phyloP scores from a whole-genome alignment of 2,797 vertebrate species.

The Siniperca undulata region DNA sequence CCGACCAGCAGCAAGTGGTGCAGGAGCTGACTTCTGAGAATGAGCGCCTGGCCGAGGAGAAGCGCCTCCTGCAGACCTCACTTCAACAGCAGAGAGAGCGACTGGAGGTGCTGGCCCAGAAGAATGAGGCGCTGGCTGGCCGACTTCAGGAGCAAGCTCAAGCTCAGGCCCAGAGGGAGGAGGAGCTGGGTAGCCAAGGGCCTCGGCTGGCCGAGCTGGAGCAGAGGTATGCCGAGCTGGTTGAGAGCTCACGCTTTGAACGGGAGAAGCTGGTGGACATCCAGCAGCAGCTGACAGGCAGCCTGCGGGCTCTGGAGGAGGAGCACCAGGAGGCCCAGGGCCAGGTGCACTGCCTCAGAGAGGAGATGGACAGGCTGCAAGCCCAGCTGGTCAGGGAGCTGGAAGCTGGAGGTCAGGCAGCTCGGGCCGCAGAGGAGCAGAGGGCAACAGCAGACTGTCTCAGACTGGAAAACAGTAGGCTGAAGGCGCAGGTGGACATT shows the following conservation, averaged over 20 bases:
- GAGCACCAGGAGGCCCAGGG: constrained; percentile 91
- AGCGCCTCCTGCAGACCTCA: constrained; percentile 92
- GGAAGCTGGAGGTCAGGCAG: constrained; percentile 71
- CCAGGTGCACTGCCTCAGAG: constrained; percentile 83
- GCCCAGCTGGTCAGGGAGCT: constrained; percentile 86
- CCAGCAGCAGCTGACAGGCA: constrained; percentile 95
- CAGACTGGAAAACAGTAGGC: constrained; percentile 88
- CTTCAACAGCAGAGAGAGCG: constrained; percentile 93
- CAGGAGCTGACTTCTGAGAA: constrained; percentile 96
- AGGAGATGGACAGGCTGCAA: constrained; percentile 88
- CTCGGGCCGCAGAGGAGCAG: constrained; percentile 86
- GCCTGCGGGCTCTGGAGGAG: constrained; percentile 90
- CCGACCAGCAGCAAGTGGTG: constrained; percentile 96
- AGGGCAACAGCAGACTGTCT: constrained; percentile 84
- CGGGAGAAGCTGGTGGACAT: constrained; percentile 96
- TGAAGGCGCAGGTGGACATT: constrained; percentile 91
- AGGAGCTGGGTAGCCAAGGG: constrained; percentile 82
- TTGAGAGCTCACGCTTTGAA: constrained; percentile 93
- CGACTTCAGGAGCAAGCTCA: constrained; percentile 90
- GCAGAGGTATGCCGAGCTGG: constrained; percentile 90
- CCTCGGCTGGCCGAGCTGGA: constrained; percentile 90
- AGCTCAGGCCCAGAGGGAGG: constrained; percentile 86
- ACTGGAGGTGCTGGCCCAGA: constrained; percentile 91
- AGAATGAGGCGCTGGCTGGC: constrained; percentile 90
- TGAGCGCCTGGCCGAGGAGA: constrained; percentile 92